A percentile compares a stretch with the other conserved stretches of the same genome.
phyloP scores from a whole-genome alignment of 2,113 vertebrate species.

The Sakesphorus luctuosus region DNA sequence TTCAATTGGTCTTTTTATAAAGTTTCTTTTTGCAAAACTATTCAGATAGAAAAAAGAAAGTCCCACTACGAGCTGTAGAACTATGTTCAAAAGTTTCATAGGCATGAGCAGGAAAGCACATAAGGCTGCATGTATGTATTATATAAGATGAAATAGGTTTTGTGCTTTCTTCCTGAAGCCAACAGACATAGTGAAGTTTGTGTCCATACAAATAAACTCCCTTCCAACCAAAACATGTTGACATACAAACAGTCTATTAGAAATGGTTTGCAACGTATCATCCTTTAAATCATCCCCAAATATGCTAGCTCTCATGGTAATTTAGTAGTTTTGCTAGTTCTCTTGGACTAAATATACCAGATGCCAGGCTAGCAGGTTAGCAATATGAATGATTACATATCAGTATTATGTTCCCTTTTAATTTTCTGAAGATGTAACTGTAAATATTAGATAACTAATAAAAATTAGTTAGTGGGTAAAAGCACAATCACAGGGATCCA shows the following conservation, averaged over 20 bases:
- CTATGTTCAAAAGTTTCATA: not conserved
- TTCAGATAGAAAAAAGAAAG: not conserved
- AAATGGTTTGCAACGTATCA: not conserved
- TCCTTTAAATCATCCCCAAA: not conserved
- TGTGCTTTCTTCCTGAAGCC: not conserved
- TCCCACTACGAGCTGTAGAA: not conserved
- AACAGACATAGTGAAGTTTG: not conserved
- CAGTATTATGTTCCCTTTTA: not conserved
- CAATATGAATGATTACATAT: fast-evolving
- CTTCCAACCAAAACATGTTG: not conserved
- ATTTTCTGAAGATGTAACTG: not conserved
- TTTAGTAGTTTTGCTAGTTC: not conserved
- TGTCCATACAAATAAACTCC: not conserved
- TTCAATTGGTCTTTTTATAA: not conserved
- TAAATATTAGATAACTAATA: not conserved
- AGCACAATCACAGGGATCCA: not conserved
- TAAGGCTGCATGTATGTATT: not conserved
- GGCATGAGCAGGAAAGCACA: not conserved
- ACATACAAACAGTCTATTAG: not conserved
- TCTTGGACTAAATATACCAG: not conserved
- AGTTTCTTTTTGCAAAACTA: not conserved
- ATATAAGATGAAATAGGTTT: not conserved
- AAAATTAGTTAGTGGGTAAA: not conserved
- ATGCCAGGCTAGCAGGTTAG: not conserved
- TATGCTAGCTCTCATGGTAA: not conserved